Conservation (phyloP, 2,888 invertebrate species). For the Furcula furcula region DNA sequence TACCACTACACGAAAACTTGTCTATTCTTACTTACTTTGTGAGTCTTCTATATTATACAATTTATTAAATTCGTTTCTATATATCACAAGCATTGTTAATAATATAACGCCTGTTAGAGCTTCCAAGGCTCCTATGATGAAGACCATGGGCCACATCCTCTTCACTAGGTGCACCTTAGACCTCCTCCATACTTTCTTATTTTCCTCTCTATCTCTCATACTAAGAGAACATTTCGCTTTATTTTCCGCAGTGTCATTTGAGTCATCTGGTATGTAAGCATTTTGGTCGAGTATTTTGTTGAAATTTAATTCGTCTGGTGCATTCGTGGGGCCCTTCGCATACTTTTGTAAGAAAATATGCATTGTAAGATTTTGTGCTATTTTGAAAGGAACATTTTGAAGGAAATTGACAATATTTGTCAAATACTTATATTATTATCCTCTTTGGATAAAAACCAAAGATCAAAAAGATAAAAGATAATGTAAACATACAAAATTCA, state of each 20-base stretch:
- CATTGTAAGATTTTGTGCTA: too few species aligned
- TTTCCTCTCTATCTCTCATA: neutral
- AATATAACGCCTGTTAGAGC: slow-evolving; percentile 12
- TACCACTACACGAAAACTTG: too few species aligned
- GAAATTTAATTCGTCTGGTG: slow-evolving; percentile 16
- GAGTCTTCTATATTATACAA: slow-evolving; percentile 19
- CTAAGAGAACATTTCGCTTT: neutral
- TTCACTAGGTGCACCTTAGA: slow-evolving; percentile 8
- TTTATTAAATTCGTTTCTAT: slow-evolving; percentile 15
- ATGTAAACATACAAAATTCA: too few species aligned
- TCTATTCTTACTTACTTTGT: slow-evolving; percentile 19
- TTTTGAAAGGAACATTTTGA: too few species aligned
- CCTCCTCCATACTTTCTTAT: neutral
- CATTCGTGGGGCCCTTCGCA: slow-evolving; percentile 5
- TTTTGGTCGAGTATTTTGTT: slow-evolving; percentile 20
- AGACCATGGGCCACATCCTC: slow-evolving; percentile 10
- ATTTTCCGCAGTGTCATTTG: neutral
- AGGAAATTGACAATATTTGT: too few species aligned
- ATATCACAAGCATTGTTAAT: slow-evolving; percentile 3
- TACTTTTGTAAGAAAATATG: too few species aligned
- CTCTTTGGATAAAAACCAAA: too few species aligned
- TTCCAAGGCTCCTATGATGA: slow-evolving; percentile 16
- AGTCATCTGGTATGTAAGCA: slow-evolving; percentile 6
- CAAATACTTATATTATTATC: too few species aligned
- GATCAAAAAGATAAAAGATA: too few species aligned